These are phyloP conservation scores for Lochmaea crataegi DNA, from an alignment of 2,888 invertebrate genomes.

Conservation along the genomic window DNA sequence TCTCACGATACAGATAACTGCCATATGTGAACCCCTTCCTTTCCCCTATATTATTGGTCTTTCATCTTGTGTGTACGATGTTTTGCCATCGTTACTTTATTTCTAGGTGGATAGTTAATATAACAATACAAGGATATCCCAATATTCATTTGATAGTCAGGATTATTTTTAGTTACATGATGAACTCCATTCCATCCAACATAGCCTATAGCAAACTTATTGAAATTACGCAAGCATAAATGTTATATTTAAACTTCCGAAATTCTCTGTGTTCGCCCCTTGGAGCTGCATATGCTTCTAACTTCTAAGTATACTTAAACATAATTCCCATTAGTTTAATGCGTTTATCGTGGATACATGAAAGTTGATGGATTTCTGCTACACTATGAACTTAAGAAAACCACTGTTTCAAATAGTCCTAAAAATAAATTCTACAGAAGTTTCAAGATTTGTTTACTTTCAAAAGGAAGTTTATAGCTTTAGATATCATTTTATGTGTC, in stretches of 20 bases:
- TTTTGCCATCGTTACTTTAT: no score
- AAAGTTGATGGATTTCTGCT: constrained; percentile 15
- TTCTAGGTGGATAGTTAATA: no score
- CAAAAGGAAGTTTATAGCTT: not conserved
- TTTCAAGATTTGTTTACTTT: not conserved
- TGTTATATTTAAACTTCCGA: constrained; percentile 22
- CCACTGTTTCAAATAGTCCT: not conserved
- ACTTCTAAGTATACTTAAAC: constrained; percentile 13
- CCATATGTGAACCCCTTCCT: no score
- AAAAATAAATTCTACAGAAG: constrained; percentile 2
- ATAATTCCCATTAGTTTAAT: constrained; percentile 24
- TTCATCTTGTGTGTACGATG: no score
- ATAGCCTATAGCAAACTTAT: not conserved
- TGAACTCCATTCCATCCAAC: not conserved
- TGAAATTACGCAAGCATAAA: constrained; percentile 18
- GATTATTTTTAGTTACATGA: not conserved
- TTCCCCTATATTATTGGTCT: no score
- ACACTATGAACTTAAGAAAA: constrained; percentile 7
- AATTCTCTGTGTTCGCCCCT: constrained; percentile 14
- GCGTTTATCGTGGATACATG: constrained; percentile 15
- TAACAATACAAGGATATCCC: not conserved
- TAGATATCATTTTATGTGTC: no score
- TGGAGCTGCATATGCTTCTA: constrained; percentile 19
- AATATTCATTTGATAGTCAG: not conserved
- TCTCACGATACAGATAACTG: no score